phyloP scores from a whole-genome alignment of 2,113 vertebrate species.

The Nansenia antarctica region DNA sequence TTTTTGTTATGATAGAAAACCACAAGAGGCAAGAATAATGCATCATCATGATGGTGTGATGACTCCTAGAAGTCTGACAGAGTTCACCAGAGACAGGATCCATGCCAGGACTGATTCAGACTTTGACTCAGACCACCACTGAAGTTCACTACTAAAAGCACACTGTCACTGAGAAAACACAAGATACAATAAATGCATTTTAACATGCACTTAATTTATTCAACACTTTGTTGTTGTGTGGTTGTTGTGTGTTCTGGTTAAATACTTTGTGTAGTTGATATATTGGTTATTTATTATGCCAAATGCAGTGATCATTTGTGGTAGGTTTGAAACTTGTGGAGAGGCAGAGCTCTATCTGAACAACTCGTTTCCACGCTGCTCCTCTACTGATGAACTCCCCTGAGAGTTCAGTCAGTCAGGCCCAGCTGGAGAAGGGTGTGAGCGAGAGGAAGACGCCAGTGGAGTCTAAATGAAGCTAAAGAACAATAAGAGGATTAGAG shows the following conservation, averaged over 20 bases:
- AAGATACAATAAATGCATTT: conserved; percentile 7
- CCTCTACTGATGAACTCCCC: not conserved
- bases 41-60: not conserved
- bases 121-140: not conserved
- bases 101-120: not conserved
- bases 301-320: not conserved
- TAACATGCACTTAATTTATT: too few relatives aligned
- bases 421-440: conserved; percentile 21
- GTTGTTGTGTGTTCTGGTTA: too few relatives aligned
- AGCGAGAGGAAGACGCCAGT: conserved; percentile 41
- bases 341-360: not conserved
- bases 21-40: not conserved
- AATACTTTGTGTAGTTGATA: too few relatives aligned
- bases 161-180: not conserved
- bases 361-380: not conserved
- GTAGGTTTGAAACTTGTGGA: not conserved
- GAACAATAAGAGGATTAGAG: conserved; percentile 71
- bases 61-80: not conserved
- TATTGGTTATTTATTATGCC: not conserved
- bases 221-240: too few relatives aligned
- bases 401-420: not conserved
- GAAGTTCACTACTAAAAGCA: not conserved
- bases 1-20: not conserved
- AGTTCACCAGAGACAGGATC: not conserved
- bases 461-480: conserved; percentile 34